Evolutionary conservation across 2,113 vertebrate genomes (phyloP).

Genomic region (Xenus cinereus): DNA sequence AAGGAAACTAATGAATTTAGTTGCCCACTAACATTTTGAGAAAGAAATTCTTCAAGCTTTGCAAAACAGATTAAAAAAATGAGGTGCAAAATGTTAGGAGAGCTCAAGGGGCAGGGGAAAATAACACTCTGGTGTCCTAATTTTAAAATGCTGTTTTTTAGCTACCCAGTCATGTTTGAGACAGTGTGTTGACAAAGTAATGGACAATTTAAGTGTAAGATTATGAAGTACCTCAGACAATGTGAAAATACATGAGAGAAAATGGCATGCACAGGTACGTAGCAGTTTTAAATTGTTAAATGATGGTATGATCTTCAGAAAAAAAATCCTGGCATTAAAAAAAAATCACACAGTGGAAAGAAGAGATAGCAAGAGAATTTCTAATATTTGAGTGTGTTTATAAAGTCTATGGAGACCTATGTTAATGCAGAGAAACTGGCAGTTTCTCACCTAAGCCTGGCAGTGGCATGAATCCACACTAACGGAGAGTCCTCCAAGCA

Average conservation of each 20-base stretch:
- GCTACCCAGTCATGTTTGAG: not conserved
- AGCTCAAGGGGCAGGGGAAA: not conserved
- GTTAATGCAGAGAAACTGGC: not conserved
- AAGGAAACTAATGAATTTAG: constrained; percentile 8
- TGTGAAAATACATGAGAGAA: not conserved
- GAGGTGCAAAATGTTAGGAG: not conserved
- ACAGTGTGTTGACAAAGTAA: not conserved
- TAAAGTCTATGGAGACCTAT: not conserved
- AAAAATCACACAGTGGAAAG: not conserved
- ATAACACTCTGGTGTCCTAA: not conserved
- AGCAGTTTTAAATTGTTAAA: not conserved
- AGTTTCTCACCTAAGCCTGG: not conserved
- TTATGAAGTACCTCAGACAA: not conserved
- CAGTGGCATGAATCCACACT: not conserved
- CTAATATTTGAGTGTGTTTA: not conserved
- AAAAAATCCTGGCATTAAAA: not conserved
- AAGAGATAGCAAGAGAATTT: not conserved
- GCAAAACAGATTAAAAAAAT: not conserved
- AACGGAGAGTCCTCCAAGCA: not conserved
- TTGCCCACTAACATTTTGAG: not conserved
- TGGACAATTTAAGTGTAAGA: not conserved
- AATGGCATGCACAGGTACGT: fast-evolving
- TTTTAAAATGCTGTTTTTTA: not conserved
- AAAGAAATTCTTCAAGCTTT: not conserved
- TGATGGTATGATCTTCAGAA: not conserved